These are phyloP conservation scores for Neoitamus cyanurus DNA, from an alignment of 2,888 invertebrate species.

Conservation along the genomic window DNA sequence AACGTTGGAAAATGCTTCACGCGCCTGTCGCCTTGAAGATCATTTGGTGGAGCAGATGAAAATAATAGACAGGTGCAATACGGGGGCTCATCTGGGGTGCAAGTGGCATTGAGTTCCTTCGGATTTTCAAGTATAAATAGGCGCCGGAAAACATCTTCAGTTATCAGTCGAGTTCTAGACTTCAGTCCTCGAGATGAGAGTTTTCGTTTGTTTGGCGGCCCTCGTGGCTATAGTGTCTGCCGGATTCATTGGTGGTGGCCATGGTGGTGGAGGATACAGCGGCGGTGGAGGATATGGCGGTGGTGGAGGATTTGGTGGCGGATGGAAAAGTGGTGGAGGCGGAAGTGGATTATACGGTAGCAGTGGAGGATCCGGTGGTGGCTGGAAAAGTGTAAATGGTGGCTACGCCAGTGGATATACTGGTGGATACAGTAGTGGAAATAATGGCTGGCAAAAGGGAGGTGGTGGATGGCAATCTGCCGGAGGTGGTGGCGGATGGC, in stretches of 20 bases:
- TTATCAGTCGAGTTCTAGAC: slow-evolving; percentile 34
- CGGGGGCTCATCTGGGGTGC: neutral
- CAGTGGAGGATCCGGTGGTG: neutral
- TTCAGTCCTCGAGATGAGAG: slow-evolving; percentile 9
- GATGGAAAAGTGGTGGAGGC: neutral
- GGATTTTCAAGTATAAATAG: slow-evolving; percentile 21
- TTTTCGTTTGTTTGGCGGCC: slow-evolving; percentile 31
- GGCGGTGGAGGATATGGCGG: slow-evolving; percentile 7
- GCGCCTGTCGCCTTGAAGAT: neutral
- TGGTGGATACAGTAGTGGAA: neutral
- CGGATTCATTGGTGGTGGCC: neutral
- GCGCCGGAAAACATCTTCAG: neutral
- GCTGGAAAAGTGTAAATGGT: neutral
- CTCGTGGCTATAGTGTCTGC: slow-evolving; percentile 17
- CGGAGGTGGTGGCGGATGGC: slow-evolving; percentile 42
- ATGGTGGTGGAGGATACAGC: neutral
- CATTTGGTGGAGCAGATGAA: neutral
- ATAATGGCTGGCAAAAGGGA: neutral
- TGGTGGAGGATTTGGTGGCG: neutral
- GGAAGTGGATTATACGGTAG: neutral
- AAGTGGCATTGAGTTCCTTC: slow-evolving; percentile 36
- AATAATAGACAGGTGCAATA: neutral
- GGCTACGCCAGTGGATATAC: neutral
- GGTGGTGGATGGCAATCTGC: no score
- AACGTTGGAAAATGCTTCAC: neutral